Evolutionary conservation across 1,140 invertebrate species (phyloP).

Genomic region (Solen grandis): DNA sequence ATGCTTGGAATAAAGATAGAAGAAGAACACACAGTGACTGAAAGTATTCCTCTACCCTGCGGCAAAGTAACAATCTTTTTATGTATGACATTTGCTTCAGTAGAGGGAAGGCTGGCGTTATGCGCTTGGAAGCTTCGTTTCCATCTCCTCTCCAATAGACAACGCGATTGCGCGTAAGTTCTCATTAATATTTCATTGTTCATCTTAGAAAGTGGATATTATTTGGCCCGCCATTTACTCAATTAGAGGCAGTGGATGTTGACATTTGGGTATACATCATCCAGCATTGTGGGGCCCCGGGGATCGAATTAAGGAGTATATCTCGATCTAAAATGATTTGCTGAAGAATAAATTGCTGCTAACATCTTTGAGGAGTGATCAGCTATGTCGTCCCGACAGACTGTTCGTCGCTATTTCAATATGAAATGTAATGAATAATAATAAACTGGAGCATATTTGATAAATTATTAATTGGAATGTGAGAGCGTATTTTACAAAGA

Average conservation of each 20-base stretch:
- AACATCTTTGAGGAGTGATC: constrained; percentile 42
- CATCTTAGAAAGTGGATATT: constrained; percentile 51
- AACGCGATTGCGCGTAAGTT: constrained; percentile 46
- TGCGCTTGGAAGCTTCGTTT: no score
- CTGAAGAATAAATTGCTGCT: constrained; percentile 30
- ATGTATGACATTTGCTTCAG: no score
- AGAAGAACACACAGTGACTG: no score
- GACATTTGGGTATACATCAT: constrained; percentile 47
- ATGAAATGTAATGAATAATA: constrained; percentile 43
- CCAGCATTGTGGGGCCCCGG: constrained; percentile 12
- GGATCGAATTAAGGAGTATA: constrained; percentile 45
- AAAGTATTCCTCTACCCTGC: no score
- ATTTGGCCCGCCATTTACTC: constrained; percentile 44
- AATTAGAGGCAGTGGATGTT: constrained; percentile 44
- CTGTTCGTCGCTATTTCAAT: constrained; percentile 41
- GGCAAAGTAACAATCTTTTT: no score
- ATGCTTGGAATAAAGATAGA: no score
- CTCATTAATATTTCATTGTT: constrained; percentile 55
- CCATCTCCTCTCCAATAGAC: no score
- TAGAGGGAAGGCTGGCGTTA: no score
- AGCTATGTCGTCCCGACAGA: constrained; percentile 3
- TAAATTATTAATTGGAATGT: constrained; percentile 47
- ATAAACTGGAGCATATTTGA: background rate
- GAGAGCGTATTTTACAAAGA: constrained; percentile 2
- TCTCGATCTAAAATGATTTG: constrained; percentile 51